Conservation (phyloP, 2,113 vertebrate species). For the Gasterosteus nipponicus region DNA sequence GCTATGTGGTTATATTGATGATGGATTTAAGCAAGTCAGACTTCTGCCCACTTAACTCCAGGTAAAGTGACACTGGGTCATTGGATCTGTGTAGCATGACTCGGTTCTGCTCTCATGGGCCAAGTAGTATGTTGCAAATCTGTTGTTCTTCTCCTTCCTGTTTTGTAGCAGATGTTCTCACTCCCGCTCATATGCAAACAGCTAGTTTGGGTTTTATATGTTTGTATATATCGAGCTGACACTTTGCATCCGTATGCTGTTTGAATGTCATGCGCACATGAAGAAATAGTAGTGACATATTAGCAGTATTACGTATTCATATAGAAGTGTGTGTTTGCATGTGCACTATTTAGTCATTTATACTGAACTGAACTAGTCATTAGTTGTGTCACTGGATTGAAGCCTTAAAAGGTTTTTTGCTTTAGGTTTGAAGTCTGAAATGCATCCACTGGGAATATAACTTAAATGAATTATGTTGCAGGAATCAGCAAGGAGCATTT, state of each 20-base stretch:
- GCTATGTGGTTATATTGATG: no score
- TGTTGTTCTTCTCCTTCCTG: constrained; percentile 26
- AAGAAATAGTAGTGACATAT: background rate
- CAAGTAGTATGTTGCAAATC: constrained; percentile 16
- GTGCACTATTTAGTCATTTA: background rate
- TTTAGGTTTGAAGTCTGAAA: background rate
- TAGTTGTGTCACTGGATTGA: background rate
- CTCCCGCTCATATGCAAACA: constrained; percentile 34
- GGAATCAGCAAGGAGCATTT: background rate
- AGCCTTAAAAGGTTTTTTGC: background rate
- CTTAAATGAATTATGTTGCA: background rate
- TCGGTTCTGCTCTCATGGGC: constrained; percentile 15
- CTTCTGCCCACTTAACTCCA: constrained; percentile 16
- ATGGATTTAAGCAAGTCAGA: no score
- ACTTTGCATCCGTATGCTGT: constrained; percentile 18
- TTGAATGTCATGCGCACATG: background rate
- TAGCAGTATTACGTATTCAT: background rate
- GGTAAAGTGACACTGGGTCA: constrained; percentile 45
- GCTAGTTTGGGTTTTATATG: background rate
- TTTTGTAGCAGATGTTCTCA: constrained; percentile 52
- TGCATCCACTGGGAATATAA: background rate
- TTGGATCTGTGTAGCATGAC: constrained; percentile 36
- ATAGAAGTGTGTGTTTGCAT: background rate
- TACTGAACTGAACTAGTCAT: background rate
- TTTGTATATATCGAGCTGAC: background rate